These are phyloP conservation scores for Branchinecta sandiegonensis DNA, from an alignment of 2,888 invertebrate species.

Conservation along the genomic window DNA sequence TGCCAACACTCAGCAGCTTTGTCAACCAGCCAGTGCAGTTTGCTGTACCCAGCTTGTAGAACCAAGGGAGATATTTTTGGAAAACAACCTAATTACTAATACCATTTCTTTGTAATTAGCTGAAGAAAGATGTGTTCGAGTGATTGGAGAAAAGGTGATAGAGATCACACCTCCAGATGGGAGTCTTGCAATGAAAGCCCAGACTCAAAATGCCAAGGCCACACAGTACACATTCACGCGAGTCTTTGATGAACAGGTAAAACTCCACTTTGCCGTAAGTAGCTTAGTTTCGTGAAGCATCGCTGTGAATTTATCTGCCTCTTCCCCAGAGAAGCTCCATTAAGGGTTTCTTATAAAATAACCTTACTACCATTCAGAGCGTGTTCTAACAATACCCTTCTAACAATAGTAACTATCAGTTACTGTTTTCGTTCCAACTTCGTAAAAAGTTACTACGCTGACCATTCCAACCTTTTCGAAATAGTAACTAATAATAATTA, in stretches of 20 bases:
- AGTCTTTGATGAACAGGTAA: slow-evolving; percentile 58
- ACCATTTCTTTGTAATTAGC: slow-evolving; percentile 35
- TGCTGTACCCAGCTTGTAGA: too few species aligned
- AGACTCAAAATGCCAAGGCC: slow-evolving; percentile 49
- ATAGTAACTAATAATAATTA: too few species aligned
- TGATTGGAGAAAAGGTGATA: slow-evolving; percentile 33
- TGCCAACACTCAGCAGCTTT: too few species aligned
- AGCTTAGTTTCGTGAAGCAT: background rate
- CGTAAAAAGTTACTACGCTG: too few species aligned
- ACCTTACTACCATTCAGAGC: too few species aligned
- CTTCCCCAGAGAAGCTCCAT: background rate
- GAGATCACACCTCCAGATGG: slow-evolving; percentile 35
- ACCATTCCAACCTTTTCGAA: too few species aligned
- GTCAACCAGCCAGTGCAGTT: too few species aligned
- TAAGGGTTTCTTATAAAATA: background rate
- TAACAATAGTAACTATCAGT: too few species aligned
- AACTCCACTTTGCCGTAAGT: background rate
- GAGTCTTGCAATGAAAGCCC: slow-evolving; percentile 34
- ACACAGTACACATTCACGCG: slow-evolving; percentile 55
- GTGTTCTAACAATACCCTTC: too few species aligned
- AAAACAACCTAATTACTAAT: too few species aligned
- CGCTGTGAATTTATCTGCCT: background rate
- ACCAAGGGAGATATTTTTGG: too few species aligned
- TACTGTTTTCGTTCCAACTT: too few species aligned
- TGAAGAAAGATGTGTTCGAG: slow-evolving; percentile 32